A percentile compares a stretch with the other conserved stretches of the same genome.
Evolutionary conservation across 1,140 invertebrate genomes (phyloP).

Genomic region (Zaprionus davidi): DNA sequence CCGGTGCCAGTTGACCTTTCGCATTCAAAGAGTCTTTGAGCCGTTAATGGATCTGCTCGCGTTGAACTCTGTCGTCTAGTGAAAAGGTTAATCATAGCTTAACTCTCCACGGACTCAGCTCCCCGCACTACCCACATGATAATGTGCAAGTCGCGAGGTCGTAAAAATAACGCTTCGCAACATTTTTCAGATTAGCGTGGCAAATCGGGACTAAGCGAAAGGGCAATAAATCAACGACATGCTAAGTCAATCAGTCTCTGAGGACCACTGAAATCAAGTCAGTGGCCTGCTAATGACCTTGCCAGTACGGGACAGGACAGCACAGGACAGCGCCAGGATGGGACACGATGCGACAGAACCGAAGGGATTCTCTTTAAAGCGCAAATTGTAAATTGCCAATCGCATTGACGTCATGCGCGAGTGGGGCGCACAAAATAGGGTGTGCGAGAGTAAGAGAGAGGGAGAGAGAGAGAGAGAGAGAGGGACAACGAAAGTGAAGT

Average conservation of each 20-base stretch:
- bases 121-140: neutral
- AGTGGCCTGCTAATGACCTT: slow-evolving; percentile 64
- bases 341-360: neutral
- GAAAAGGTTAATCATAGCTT: neutral
- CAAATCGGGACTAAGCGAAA: slow-evolving; percentile 17
- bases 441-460: neutral
- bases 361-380: neutral
- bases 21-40: neutral
- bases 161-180: slow-evolving; percentile 9
- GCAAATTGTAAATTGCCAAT: slow-evolving; percentile 40
- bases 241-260: slow-evolving; percentile 35
- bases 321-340: neutral
- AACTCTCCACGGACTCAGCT: neutral
- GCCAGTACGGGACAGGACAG: neutral
- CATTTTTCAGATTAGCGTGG: slow-evolving; percentile 3
- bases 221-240: slow-evolving; percentile 41
- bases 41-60: neutral
- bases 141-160: neutral
- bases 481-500: slow-evolving; percentile 10
- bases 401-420: slow-evolving; percentile 43
- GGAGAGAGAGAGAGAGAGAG: neutral
- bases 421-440: neutral
- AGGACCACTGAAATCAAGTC: slow-evolving; percentile 58
- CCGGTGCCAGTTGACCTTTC: neutral
- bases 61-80: neutral